phyloP scores from a whole-genome alignment of 1,140 invertebrate genomes.

The Portunus trituberculatus region DNA sequence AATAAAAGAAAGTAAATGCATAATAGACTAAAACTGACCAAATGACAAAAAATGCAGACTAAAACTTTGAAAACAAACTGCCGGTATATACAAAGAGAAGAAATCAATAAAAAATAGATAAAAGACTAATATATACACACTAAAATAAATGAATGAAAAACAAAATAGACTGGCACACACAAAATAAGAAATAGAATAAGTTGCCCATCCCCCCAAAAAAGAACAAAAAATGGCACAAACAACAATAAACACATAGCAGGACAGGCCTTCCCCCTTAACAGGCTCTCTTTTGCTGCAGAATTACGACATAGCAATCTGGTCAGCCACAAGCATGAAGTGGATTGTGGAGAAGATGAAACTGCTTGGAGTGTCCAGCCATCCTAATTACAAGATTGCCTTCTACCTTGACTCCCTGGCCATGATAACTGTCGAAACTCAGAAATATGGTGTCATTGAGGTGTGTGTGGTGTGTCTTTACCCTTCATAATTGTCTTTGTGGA shows the following conservation, averaged over 20 bases:
- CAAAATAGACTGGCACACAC: no score
- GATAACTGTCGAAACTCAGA: constrained; percentile 94
- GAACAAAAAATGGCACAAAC: neutral
- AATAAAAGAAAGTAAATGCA: no score
- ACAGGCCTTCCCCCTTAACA: neutral
- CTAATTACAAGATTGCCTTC: constrained; percentile 95
- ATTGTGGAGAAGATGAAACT: constrained; percentile 98
- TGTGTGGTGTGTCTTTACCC: constrained; percentile 76
- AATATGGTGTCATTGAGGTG: constrained; percentile 95
- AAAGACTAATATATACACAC: no score
- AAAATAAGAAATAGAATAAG: no score
- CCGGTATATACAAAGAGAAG: no score
- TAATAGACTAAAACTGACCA: no score
- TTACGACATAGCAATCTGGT: constrained; percentile 86
- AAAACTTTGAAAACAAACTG: no score
- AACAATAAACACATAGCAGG: neutral
- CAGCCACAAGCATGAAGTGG: constrained; percentile 98
- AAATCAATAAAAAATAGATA: no score
- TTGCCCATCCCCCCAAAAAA: neutral
- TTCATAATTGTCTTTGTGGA: no score
- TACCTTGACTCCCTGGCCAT: constrained; percentile 95
- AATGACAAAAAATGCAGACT: no score
- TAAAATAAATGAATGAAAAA: neutral
- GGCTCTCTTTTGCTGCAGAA: constrained; percentile 80
- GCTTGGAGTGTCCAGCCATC: constrained; percentile 90